A percentile compares a stretch with the other conserved stretches of the same genome.
phyloP scores from a whole-genome alignment of 2,888 invertebrate genomes.

The Enchytraeus crypticus region DNA sequence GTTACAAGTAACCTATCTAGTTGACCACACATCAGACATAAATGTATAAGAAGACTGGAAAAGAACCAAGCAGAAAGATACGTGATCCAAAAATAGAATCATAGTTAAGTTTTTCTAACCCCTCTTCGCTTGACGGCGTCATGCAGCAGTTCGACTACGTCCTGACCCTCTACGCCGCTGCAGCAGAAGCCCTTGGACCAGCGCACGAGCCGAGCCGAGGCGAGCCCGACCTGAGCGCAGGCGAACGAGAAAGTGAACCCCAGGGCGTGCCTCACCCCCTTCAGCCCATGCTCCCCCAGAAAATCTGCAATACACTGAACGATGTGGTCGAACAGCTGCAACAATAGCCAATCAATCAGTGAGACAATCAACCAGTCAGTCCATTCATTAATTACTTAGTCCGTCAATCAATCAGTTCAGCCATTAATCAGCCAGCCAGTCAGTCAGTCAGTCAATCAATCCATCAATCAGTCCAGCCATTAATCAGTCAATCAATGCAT shows the following conservation, averaged over 20 bases:
- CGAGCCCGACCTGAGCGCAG: conserved; percentile 69
- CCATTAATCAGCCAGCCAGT: background rate
- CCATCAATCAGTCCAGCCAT: background rate
- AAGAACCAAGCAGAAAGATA: too few relatives aligned
- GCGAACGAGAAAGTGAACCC: conserved; percentile 98
- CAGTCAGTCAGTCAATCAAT: background rate
- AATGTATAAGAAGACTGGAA: too few relatives aligned
- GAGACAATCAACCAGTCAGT: too few relatives aligned
- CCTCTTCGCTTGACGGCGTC: conserved; percentile 67
- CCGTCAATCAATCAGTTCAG: background rate
- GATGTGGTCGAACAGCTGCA: conserved; percentile 82
- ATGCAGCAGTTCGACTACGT: conserved; percentile 78
- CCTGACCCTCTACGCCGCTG: conserved; percentile 76
- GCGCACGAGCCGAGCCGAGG: conserved; percentile 71
- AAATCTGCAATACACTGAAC: conserved; percentile 85
- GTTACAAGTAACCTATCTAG: too few relatives aligned
- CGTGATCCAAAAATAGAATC: too few relatives aligned
- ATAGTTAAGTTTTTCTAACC: too few relatives aligned
- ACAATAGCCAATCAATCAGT: too few relatives aligned
- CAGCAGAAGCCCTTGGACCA: conserved; percentile 98
- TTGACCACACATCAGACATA: too few relatives aligned
- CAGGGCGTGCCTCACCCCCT: conserved; percentile 55
- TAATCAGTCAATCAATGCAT: background rate
- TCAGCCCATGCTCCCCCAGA: background rate
- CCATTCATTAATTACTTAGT: background rate